Base-by-base conservation (phyloP, 2,888 invertebrate species). In the Macrosiphum euphorbiae region DNA sequence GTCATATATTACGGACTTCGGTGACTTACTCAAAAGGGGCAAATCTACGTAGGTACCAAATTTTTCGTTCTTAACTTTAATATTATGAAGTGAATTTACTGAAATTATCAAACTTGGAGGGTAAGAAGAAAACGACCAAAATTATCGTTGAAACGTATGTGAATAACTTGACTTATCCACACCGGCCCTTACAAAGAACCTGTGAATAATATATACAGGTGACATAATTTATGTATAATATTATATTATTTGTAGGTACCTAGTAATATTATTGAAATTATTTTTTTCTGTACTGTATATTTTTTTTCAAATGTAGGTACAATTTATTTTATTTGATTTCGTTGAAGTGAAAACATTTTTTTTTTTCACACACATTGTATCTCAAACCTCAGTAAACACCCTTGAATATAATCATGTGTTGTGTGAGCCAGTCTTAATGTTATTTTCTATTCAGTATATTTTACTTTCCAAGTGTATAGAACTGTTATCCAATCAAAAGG, bases 371-470 rank as follows among this genome's bases (percentile, higher is more conserved):
- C 35, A 78, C 35, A 78, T 78, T 35, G n/a, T 78, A 78, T 7
- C 78, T 35, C 20, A 67, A 90, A 41, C 61, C n/a, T 67, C 44
- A 50, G 24, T 47, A n/a, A 90, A 90, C 90, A 90, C 61, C n/a
- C 90, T 67, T 4, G 20, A 90, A n/a, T 47, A 67, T 67, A 90
- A 90, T 67, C n/a, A 20, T 61, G n/a, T 20, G 50, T 26, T 26
- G 3, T 85, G 89, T 47, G 8, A 41, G 58, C 44, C 44, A 28
- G 44, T 61, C 35, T 35, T 13, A n/a, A 16, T 47, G 47, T 90
- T 11, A n/a, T 90, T 90, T 67, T 44, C 47, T 50, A 50, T 67
- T 90, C 67, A 78, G 67, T 35, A 78, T 67, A n/a, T n/a, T n/a
- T 47, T 28, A 67, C 67, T n/a, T n/a, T 50, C 5, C n/a, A 1